Evolutionary conservation across 2,888 invertebrate genomes (phyloP).

Genomic region (Drosophila subquinaria): DNA sequence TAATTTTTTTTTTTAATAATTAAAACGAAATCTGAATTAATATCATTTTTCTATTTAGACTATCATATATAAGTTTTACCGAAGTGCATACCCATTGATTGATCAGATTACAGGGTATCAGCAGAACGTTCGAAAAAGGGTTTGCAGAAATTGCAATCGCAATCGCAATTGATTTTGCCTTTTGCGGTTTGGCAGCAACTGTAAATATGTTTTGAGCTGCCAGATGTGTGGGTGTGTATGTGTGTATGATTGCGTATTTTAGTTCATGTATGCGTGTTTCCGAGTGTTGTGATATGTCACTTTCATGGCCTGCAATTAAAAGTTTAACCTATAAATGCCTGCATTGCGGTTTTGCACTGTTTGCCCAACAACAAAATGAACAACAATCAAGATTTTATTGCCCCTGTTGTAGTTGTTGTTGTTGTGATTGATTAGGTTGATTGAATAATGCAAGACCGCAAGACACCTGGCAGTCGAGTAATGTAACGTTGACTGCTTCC

Average conservation of each 20-base stretch:
- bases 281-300: conserved; percentile 67
- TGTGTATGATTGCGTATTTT: conserved; percentile 17
- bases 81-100: not conserved
- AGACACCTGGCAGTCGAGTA: conserved; percentile 62
- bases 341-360: conserved; percentile 59
- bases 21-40: not conserved
- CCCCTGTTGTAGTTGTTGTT: conserved; percentile 6
- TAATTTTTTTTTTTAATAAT: not conserved
- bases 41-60: not conserved
- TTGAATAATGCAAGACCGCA: conserved; percentile 61
- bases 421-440: conserved; percentile 70
- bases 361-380: conserved; percentile 25
- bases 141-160: conserved; percentile 45
- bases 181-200: conserved; percentile 69
- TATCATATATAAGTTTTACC: not conserved
- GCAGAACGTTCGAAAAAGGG: conserved; percentile 31
- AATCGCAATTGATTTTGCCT: conserved; percentile 69
- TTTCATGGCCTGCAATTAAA: conserved; percentile 70
- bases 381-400: conserved; percentile 27
- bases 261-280: conserved; percentile 24
- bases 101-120: conserved; percentile 17
- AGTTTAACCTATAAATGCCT: conserved; percentile 65
- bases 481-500: conserved; percentile 20
- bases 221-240: conserved; percentile 14
- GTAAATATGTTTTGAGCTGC: conserved; percentile 38